Evolutionary conservation across 2,888 invertebrate genomes (phyloP), one percentile per base, ranked within the genome.

Genomic region (Lycophotia porphyrea): DNA sequence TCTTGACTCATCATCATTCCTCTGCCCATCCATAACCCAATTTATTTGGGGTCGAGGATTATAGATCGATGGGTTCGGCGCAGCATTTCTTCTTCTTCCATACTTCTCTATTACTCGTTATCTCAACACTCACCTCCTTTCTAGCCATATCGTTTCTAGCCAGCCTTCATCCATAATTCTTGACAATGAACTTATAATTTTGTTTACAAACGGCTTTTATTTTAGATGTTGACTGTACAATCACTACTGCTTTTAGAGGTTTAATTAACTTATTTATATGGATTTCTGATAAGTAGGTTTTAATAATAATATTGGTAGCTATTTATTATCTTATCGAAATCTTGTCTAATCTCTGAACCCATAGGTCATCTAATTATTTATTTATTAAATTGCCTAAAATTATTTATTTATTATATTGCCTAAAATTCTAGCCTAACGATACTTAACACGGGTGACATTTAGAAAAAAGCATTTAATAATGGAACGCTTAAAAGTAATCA

Each of bases 401-500:
- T 65, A 71, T 47, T n/a, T 44, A 61, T 68, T 44, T 44, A 61
- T 61, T 47, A 47, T 71, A 71, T 69, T 2, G 13, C n/a, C 21
- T 49, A 31, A 52, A 1, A 42, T 42, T 65, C 81, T 69, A 68
- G 55, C 39, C 21, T 21, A 80, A 68, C 49, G 71, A 68, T 60
- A 44, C 34, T 64, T 44, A 34, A 65, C 31, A 71, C 11, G 52
- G n/a, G n/a, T 39, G 61, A 66, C 64, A 69, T 69, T 52, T 31
- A 52, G 39, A 68, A 63, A 84, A 81, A 74, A 64, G 15, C 24
- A 42, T 74, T 84, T 84, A 63, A 70, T 74, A 58, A 31, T 39
- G 71, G 73, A 84, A 70, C 75, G 70, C 18, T 84, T 76, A 42
- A 60, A 61, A 61, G 60, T 80, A 84, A 77, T 77, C 49, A 34